Base-by-base conservation (phyloP, 2,113 vertebrate species). In the Erpornis zantholeuca region DNA sequence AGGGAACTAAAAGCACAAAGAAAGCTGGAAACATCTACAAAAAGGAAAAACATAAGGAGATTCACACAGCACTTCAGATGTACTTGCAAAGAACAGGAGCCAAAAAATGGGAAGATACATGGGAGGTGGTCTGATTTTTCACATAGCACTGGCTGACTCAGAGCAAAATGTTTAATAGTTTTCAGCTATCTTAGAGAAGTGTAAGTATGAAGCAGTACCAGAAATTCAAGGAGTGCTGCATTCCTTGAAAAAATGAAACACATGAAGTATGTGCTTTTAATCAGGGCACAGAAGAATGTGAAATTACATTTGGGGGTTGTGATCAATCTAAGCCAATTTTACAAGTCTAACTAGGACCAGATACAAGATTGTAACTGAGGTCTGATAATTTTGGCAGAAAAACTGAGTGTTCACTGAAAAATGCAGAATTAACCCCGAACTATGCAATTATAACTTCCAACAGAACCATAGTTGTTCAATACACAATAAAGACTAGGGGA, bases 211-310 rank as follows among this genome's bases (percentile, higher is more conserved):
- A 92, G 89, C 65, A 8, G 2, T 75, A 94, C 57, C 61, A 97
- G 92, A 92, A 95, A 96, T 76, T 64, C 2, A 79, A 97, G 92
- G 57, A 92, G 76, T 28, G 20, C 61, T 92, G 65, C 94, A 95
- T 97, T 96, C 91, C 86, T 91, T 75, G 61, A 71, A 95, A 91
- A 95, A 95, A 94, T 81, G 91, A 97, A 97, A 96, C 92, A 94
- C 89, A 95, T 95, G 89, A 97, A 89, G 86, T 95, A 89, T 84
- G 69, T 87, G 92, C 92, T 96, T 97, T 95, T 95, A 95, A 96
- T 96, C 92, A 95, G 61, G 40, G 44, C 61, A 94, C 57, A 91
- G 65, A 96, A 76, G 91, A 95, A 97, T 71, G 73, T 56, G 53
- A 86, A 95, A 95, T 95, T 91, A 94, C 47, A 91, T 72, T 72